A percentile compares a stretch with the other conserved stretches of the same genome.
Conservation (phyloP, 37 sponge, comb jelly and placozoan genomes). For the Cliona cf. orientalis region DNA sequence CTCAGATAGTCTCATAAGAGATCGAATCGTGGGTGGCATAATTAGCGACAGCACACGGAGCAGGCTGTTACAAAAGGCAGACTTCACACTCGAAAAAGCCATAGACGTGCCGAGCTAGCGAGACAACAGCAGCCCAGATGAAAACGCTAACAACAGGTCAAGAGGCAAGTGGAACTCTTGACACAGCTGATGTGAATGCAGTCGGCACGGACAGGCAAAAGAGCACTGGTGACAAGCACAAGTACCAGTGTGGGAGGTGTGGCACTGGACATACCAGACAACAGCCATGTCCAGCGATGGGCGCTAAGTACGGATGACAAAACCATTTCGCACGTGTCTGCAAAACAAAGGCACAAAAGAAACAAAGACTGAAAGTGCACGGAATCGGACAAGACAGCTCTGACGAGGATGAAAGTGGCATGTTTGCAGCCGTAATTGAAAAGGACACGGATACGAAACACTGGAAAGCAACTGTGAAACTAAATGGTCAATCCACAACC, state of each 20-base stretch:
- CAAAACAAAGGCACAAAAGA: background rate
- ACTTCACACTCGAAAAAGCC: conserved; percentile 15
- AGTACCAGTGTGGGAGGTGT: background rate
- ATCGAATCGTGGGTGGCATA: conserved; percentile 38
- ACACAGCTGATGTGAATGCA: background rate
- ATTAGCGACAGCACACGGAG: background rate
- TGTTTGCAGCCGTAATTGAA: background rate
- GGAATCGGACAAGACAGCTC: conserved; percentile 1
- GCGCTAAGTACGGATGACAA: conserved; percentile 25
- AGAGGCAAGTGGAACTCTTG: background rate
- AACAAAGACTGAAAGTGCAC: background rate
- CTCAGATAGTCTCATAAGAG: conserved; percentile 31
- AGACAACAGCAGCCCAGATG: conserved; percentile 17
- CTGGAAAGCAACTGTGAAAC: background rate
- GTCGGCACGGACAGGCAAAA: background rate
- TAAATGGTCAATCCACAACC: background rate
- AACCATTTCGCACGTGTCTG: conserved; percentile 46
- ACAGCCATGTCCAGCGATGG: background rate
- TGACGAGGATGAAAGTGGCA: conserved; percentile 4
- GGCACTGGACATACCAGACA: background rate
- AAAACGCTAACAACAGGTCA: conserved; percentile 5
- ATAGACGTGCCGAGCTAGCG: conserved; percentile 29
- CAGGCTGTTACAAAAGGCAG: conserved; percentile 23
- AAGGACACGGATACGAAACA: background rate
- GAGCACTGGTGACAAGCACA: background rate